Evolutionary conservation across 2,888 invertebrate genomes (phyloP), one percentile per base, ranked within the genome.

Genomic region (Luperina nickerlii): DNA sequence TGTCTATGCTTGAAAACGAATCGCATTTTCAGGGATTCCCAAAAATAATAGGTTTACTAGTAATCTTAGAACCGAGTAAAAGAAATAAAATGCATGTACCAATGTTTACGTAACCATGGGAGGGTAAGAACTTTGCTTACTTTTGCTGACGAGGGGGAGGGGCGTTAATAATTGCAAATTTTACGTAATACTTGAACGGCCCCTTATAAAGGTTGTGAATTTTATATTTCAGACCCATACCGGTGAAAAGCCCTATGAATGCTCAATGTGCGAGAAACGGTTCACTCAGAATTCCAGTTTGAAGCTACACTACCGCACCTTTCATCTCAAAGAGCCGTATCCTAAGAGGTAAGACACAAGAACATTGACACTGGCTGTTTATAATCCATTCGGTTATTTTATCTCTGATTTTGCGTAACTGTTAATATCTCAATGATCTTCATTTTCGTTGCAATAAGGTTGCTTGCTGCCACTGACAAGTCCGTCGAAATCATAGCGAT

Each of bases 281-380:
- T 96, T 96, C 88, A 95, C 96, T 0, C 96, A 96, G 83, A 95
- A 93, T 84, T 92, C 92, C 89, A 95, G 95, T 73, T 92, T 96
- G 92, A 94, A 95, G 74, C 91, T 96, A 1, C 96, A 96, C 78
- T 93, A 94, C 78, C 88, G 93, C 24, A 96, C 96, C 0, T 93
- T 93, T 78, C 96, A 96, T 84, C 91, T 96, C 24, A 95, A 96
- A 77, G 94, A 95, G 77, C 95, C 96, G 0, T 95, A 96, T 84
- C 96, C 96, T 0, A 95, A 95, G 81, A 91, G 96, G 95, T 95
- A 88, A 63, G 45, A 24, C 3, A 38, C 20, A 48, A 48, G 13
- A 48, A 68, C 4, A 32, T 18, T 18, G 2, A 11, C 32, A 45
- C 15, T 70, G 70, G 32, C 69, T 2, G 15, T 8, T 69, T 32